Evolutionary conservation across 2,888 invertebrate species (phyloP), one percentile per base, ranked within the genome.

Genomic region (Alsophila aescularia): DNA sequence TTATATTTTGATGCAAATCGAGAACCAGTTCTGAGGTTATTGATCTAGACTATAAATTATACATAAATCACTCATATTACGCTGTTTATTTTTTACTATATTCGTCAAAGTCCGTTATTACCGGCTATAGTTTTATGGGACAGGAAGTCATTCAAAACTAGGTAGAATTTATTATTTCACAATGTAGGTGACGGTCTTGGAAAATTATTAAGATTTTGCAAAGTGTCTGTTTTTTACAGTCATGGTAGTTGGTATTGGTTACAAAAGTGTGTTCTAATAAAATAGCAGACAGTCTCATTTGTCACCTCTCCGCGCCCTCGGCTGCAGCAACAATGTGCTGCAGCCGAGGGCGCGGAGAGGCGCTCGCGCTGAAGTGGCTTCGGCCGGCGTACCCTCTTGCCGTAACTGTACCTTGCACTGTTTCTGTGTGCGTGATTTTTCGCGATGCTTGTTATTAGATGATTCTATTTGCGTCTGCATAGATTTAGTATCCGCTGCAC

Each of bases 401-500:
- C 64, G 55, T 85, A 84, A 85, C 85, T 77, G 84, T 84, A 72
- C 61, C 50, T 36, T 36, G 42, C 50, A 37, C 35, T 16, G 34
- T 24, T 39, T 52, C 49, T 49, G 56, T 60, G 66, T 69, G 76
- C 72, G 76, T 73, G 71, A 75, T 70, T 73, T 71, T 73, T 72
- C 72, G 72, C 73, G 66, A 73, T 80, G 83, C 82, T 85, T 83
- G 74, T 77, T 77, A 80, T 85, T 83, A 83, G 82, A 85, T 83
- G 81, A 82, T 74, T 77, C 83, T 89, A 88, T 89, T 90, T 90
- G 77, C 64, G 84, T 83, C 75, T 72, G 66, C 63, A 58, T 72
- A 85, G 80, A 81, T 82, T 90, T 84, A 81, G 82, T 85, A 90
- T 75, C 83, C 90, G 72, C 72, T 69, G 77, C 90, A 90, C 89